These are phyloP conservation scores for Rhinophrynus dorsalis DNA, from an alignment of 2,797 vertebrate species.

Conservation along the genomic window DNA sequence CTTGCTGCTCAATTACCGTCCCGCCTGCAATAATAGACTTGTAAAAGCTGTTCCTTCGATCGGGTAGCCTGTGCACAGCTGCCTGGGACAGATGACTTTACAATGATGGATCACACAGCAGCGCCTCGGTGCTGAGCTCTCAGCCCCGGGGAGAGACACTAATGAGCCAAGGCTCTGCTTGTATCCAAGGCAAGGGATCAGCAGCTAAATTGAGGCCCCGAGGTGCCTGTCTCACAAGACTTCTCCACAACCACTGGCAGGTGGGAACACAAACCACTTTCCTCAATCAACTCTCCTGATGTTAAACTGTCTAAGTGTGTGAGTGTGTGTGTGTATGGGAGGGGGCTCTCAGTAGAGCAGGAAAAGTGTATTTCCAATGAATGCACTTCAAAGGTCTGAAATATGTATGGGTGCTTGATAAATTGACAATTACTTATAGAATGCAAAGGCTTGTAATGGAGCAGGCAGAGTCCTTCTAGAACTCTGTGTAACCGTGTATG, in stretches of 20 bases:
- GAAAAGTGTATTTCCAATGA: background rate
- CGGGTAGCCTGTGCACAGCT: slow-evolving; percentile 84
- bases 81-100: slow-evolving; percentile 83
- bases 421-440: too few species aligned
- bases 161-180: slow-evolving; percentile 56
- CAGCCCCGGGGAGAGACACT: slow-evolving; percentile 62
- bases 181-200: slow-evolving; percentile 40
- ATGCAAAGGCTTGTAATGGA: too few species aligned
- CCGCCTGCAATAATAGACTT: slow-evolving; percentile 90
- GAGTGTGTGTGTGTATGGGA: too few species aligned
- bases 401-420: background rate
- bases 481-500: too few species aligned
- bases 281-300: background rate
- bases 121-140: slow-evolving; percentile 64
- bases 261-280: slow-evolving; percentile 1
- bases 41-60: slow-evolving; percentile 85
- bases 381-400: background rate
- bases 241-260: slow-evolving; percentile 8
- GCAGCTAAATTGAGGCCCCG: slow-evolving; percentile 29
- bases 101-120: slow-evolving; percentile 86
- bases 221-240: slow-evolving; percentile 20
- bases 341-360: background rate
- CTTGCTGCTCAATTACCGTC: slow-evolving; percentile 80
- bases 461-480: too few species aligned
- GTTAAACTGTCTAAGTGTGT: background rate